A percentile compares a stretch with the other conserved stretches of the same genome.
Conservation (phyloP, 2,888 invertebrate species). For the Pristionchus japonicus region DNA sequence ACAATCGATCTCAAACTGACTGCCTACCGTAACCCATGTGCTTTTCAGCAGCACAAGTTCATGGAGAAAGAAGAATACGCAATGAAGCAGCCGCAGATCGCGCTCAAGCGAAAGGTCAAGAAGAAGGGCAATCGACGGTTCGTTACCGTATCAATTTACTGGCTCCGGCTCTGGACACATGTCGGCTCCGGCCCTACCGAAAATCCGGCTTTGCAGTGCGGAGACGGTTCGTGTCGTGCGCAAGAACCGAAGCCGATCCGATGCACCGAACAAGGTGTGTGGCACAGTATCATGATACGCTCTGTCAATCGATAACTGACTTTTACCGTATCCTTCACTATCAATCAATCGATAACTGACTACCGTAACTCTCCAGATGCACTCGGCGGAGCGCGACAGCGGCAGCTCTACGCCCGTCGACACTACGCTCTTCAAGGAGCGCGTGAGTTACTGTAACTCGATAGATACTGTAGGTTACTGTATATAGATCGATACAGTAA, state of each 20-base stretch:
- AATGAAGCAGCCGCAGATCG: slow-evolving; percentile 31
- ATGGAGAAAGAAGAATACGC: slow-evolving; percentile 22
- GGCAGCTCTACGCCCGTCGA: background rate
- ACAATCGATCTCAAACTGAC: background rate
- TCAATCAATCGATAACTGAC: too few relatives aligned
- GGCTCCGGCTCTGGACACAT: background rate
- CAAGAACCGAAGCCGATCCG: background rate
- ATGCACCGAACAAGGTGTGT: background rate
- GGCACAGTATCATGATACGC: too few relatives aligned
- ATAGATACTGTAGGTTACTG: too few relatives aligned
- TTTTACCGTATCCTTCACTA: background rate
- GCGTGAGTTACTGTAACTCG: background rate
- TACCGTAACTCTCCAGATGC: background rate
- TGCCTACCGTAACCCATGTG: too few relatives aligned
- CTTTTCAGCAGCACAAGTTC: slow-evolving; percentile 22
- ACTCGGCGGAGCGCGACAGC: background rate
- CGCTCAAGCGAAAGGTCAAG: slow-evolving; percentile 24
- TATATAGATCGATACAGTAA: too few relatives aligned
- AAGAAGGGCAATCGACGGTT: slow-evolving; percentile 36
- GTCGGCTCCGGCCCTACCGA: background rate
- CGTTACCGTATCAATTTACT: background rate
- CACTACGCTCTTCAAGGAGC: slow-evolving; percentile 25
- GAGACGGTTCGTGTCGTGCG: background rate
- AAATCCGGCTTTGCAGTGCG: background rate
- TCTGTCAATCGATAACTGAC: background rate